Evolutionary conservation across 2,888 invertebrate genomes (phyloP).

Genomic region (Himalopsyche anomala): DNA sequence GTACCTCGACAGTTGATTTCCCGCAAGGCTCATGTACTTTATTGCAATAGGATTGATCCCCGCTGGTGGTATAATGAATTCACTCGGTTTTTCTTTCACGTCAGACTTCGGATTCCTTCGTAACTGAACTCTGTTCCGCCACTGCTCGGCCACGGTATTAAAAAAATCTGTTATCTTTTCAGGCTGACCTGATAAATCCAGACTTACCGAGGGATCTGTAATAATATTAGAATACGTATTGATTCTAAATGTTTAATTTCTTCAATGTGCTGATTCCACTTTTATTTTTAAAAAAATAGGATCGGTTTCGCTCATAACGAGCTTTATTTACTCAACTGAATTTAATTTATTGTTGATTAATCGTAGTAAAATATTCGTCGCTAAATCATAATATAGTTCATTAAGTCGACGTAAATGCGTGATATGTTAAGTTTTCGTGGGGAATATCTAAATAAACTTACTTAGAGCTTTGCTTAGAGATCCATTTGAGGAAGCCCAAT

Average conservation of each 20-base stretch:
- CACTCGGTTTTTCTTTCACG: background rate
- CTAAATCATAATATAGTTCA: no score
- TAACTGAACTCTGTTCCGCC: background rate
- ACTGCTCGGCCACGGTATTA: background rate
- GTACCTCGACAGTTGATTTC: background rate
- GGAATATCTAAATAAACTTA: slow-evolving; percentile 64
- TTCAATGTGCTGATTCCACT: no score
- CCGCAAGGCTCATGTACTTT: slow-evolving; percentile 24
- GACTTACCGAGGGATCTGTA: background rate
- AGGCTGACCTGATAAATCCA: background rate
- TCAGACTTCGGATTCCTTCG: background rate
- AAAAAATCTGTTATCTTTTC: background rate
- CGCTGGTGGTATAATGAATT: background rate
- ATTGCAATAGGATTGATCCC: background rate
- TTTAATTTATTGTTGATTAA: no score
- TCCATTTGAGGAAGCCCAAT: slow-evolving; percentile 71
- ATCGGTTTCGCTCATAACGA: no score
- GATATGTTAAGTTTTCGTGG: no score
- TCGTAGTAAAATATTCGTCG: no score
- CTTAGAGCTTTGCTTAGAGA: slow-evolving; percentile 67
- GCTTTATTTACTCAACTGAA: no score
- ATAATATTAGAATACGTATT: background rate
- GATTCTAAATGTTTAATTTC: no score
- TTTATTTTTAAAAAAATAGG: no score
- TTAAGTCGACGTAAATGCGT: no score